These are phyloP conservation scores for Cottus gobio DNA, from an alignment of 2,113 vertebrate genomes.

Conservation along the genomic window DNA sequence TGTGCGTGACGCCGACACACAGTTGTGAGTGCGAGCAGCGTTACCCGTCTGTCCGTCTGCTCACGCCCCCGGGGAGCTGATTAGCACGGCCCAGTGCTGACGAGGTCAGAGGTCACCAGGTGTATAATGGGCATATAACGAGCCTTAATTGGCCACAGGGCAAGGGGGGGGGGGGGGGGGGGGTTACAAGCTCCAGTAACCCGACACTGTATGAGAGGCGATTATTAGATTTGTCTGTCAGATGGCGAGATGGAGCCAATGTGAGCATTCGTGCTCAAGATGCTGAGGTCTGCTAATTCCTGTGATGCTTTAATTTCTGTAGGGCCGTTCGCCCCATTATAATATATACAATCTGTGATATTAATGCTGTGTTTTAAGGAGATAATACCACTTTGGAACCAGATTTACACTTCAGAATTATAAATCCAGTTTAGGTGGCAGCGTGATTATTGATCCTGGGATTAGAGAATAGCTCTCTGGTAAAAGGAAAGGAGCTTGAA, in stretches of 20 bases:
- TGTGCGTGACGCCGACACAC: background rate
- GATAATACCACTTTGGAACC: slow-evolving; percentile 11
- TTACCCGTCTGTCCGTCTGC: slow-evolving; percentile 25
- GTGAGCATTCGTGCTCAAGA: background rate
- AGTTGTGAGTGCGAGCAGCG: background rate
- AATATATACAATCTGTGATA: background rate
- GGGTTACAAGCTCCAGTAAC: slow-evolving; percentile 30
- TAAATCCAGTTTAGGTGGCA: slow-evolving; percentile 7
- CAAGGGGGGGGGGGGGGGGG: too few relatives aligned
- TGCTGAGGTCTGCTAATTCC: background rate
- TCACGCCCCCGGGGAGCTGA: slow-evolving; percentile 41
- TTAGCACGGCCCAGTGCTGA: slow-evolving; percentile 36
- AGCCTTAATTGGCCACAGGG: slow-evolving; percentile 53
- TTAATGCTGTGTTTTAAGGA: slow-evolving; percentile 1
- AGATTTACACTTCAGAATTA: slow-evolving; percentile 10
- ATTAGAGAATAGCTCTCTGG: slow-evolving; percentile 40
- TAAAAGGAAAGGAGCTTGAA: slow-evolving; percentile 35
- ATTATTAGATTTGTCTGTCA: slow-evolving; percentile 49
- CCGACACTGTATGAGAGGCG: slow-evolving; percentile 12
- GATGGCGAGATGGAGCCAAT: slow-evolving; percentile 33
- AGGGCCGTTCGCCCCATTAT: background rate
- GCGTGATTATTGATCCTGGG: slow-evolving; percentile 10
- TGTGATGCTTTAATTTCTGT: background rate
- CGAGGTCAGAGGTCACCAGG: slow-evolving; percentile 67
- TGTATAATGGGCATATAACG: slow-evolving; percentile 62